Conservation (phyloP, 2,797 vertebrate genomes). For the Toxotes lorentzi region DNA sequence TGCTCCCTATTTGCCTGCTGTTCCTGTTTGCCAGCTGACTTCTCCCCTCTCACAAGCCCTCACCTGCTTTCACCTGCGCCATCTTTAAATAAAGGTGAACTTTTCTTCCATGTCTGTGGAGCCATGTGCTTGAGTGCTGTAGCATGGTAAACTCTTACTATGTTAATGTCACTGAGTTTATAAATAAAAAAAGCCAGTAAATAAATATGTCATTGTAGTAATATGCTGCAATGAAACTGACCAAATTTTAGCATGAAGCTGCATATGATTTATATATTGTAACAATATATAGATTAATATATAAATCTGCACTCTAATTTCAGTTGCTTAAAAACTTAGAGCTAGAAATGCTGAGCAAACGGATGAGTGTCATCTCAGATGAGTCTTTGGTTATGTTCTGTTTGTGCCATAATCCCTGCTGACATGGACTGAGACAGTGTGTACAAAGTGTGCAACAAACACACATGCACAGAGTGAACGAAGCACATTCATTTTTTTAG, state of each 20-base stretch:
- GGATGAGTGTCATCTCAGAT: background rate
- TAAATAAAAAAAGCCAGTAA: background rate
- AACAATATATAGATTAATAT: background rate
- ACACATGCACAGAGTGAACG: constrained; percentile 37
- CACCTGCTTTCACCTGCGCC: no score
- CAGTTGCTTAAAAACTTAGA: background rate
- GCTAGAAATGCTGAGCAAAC: background rate
- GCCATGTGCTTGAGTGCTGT: no score
- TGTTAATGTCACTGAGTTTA: background rate
- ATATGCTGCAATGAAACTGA: background rate
- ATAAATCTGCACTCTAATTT: background rate
- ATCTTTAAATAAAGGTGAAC: no score
- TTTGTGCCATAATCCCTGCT: background rate
- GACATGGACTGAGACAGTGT: background rate
- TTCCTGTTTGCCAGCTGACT: no score
- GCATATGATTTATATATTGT: background rate
- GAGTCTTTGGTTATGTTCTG: background rate
- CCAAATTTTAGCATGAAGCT: background rate
- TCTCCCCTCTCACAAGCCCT: no score
- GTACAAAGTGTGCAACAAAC: constrained; percentile 22
- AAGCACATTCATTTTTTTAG: constrained; percentile 45
- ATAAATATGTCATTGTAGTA: background rate
- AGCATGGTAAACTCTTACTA: no score
- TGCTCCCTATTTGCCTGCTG: no score
- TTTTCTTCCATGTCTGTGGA: no score